Evolutionary conservation across 2,888 invertebrate genomes (phyloP), one percentile per base, ranked within the genome.

Genomic region (Agrotis ipsilon): DNA sequence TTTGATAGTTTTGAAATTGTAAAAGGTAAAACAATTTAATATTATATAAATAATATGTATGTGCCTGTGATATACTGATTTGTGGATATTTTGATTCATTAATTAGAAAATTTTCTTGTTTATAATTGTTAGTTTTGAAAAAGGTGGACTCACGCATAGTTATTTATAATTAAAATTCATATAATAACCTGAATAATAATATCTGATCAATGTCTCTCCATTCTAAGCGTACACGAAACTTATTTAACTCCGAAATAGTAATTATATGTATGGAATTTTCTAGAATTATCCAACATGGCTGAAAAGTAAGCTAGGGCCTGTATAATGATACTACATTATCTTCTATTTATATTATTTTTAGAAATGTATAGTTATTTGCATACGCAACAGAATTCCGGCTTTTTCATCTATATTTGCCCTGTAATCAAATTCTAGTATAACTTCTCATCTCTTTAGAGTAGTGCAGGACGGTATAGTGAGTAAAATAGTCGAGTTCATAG

Each of bases 1-100:
- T 69, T 65, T 60, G 49, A 48, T 70, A 74, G 67, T 72, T 69
- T 54, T 75, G 48, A 73, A 73, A 83, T 77, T 83, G 77, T 79
- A 77, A 82, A 80, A 43, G n/a, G 62, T 84, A 65, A 78, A 82
- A 67, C 67, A 61, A 73, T 74, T 72, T 72, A 70, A 72, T 73
- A 83, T 79, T 79, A 64, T 82, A 82, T 79, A 72, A 72, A 72
- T 80, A 81, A 71, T 75, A 78, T 83, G 78, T 84, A 78, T 81
- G 87, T 81, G 87, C 89, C 91, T 91, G 91, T 91, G 91, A 91
- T 90, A 90, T 87, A 84, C 84, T 88, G 69, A 81, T 87, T 84
- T 86, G 75, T 75, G 78, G 76, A 84, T 84, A 82, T 84, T 84
- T 80, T 70, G 66, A 82, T 77, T 78, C 77, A 71, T 83, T 46